Evolutionary conservation across 1,140 invertebrate genomes (phyloP).

Genomic region (Meloidogyne floridensis): DNA sequence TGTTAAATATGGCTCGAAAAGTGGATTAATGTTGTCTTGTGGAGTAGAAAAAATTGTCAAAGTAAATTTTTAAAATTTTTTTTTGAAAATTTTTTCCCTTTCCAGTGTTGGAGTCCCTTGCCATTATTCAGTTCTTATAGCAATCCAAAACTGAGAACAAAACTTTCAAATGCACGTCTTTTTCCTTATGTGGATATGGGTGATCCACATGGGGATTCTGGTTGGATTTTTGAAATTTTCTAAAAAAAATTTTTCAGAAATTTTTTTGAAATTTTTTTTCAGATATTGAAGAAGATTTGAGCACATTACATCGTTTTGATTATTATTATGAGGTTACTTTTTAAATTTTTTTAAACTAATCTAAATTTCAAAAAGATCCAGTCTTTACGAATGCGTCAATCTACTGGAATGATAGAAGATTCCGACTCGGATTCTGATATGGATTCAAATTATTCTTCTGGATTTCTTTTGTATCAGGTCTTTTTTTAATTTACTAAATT

Average conservation of each 20-base stretch:
- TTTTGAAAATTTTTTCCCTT: background rate
- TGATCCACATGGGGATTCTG: conserved; percentile 1
- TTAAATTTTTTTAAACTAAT: background rate
- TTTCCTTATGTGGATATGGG: conserved; percentile 6
- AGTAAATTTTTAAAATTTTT: background rate
- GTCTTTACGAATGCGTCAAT: background rate
- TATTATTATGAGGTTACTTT: conserved; percentile 28
- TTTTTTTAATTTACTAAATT: background rate
- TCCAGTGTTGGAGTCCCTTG: conserved; percentile 22
- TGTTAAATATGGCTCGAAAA: conserved; percentile 83
- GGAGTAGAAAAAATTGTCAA: conserved; percentile 72
- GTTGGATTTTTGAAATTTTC: background rate
- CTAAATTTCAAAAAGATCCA: conserved; percentile 3
- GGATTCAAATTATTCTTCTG: background rate
- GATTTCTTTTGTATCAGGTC: conserved; percentile 9
- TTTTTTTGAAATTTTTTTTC: background rate
- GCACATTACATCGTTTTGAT: conserved; percentile 32
- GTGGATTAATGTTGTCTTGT: conserved; percentile 84
- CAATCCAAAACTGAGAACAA: conserved; percentile 20
- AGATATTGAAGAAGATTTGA: conserved; percentile 32
- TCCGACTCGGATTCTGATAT: conserved; percentile 22
- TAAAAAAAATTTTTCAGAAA: background rate
- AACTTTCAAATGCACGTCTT: conserved; percentile 9
- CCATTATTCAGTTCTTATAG: conserved; percentile 16
- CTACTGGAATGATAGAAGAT: background rate